These are phyloP conservation scores for Ostrea denselamellosa DNA, from an alignment of 1,140 invertebrate genomes.

Conservation along the genomic window DNA sequence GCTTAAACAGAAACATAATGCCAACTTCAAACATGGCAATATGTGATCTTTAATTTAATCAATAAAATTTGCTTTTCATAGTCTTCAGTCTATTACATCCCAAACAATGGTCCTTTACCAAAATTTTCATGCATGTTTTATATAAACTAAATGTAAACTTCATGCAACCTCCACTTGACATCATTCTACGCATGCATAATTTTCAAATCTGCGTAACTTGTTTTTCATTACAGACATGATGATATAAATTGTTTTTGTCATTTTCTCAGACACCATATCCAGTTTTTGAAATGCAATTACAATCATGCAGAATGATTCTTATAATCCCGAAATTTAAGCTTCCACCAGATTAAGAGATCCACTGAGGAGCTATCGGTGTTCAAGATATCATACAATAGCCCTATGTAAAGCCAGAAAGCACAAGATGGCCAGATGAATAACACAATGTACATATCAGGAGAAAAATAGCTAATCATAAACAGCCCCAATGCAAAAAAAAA, in stretches of 20 bases:
- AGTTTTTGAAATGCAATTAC: background rate
- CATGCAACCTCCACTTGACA: background rate
- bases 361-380: background rate
- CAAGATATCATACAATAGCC: background rate
- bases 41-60: background rate
- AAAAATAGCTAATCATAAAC: conserved; percentile 2
- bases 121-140: background rate
- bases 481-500: too few relatives aligned
- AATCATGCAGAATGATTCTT: background rate
- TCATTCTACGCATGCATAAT: background rate
- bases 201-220: background rate
- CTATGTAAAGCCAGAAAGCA: conserved; percentile 2
- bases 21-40: background rate
- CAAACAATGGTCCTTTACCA: background rate
- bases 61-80: background rate
- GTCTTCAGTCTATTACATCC: background rate
- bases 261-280: background rate
- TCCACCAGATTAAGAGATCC: background rate
- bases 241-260: background rate
- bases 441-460: background rate
- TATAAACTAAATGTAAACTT: background rate
- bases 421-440: background rate
- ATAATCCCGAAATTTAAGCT: background rate
- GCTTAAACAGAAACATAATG: background rate
- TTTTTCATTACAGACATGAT: background rate